phyloP scores from a whole-genome alignment of 37 sponge, comb jelly and placozoan species.

The Theonella swinhoei region DNA sequence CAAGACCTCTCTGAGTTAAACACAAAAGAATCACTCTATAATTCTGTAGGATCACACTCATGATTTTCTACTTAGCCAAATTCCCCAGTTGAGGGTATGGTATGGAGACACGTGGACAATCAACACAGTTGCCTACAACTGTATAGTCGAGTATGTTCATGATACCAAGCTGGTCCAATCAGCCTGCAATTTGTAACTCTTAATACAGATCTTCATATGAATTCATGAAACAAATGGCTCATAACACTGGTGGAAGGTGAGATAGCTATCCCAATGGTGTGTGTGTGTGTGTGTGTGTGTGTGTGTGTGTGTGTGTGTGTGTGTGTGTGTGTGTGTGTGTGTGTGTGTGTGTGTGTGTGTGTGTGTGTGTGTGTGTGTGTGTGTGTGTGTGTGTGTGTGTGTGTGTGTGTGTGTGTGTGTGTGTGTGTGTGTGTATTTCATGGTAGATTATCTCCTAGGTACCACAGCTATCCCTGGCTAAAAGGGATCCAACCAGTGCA shows the following conservation, averaged over 20 bases:
- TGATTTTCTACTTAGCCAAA: conserved; percentile 38
- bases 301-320: too few species aligned
- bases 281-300: too few species aligned
- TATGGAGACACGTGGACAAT: conserved; percentile 37
- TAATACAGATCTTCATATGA: not conserved
- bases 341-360: too few species aligned
- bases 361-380: too few species aligned
- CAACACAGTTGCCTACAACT: conserved; percentile 31
- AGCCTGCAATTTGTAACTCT: not conserved
- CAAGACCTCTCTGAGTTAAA: not conserved
- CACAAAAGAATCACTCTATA: not conserved
- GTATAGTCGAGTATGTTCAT: conserved; percentile 13
- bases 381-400: too few species aligned
- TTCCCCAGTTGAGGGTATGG: not conserved
- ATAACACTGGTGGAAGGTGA: conserved; percentile 27
- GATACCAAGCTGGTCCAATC: not conserved
- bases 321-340: too few species aligned
- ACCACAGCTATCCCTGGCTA: not conserved
- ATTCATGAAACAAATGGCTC: conserved; percentile 21
- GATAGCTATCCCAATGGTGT: not conserved
- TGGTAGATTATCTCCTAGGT: not conserved
- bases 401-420: too few species aligned
- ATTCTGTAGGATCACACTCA: conserved; percentile 37
- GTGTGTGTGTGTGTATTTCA: too few species aligned
- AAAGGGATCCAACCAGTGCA: not conserved